Evolutionary conservation across 2,113 vertebrate species (phyloP).

Genomic region (Sceloporus undulatus): DNA sequence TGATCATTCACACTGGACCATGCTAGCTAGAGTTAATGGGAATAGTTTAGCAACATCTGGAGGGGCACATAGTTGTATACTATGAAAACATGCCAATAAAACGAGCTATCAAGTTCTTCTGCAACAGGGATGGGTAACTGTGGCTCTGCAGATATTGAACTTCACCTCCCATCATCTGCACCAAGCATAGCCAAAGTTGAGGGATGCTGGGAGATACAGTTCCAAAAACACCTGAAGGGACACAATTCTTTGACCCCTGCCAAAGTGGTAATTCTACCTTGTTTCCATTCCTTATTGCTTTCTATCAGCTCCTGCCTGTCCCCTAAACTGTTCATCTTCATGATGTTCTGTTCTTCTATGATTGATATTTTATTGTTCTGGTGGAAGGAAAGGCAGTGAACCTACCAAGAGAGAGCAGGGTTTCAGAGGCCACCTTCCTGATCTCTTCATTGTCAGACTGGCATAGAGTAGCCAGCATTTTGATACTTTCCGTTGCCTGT

Average conservation of each 20-base stretch:
- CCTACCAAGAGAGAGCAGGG: constrained; percentile 93
- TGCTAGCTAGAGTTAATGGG: too few relatives aligned
- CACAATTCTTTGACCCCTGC: neutral
- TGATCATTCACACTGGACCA: too few relatives aligned
- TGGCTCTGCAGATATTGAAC: neutral
- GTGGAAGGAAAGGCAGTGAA: constrained; percentile 24
- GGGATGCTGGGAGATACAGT: neutral
- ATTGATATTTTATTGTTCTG: neutral
- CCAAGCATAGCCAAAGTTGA: neutral
- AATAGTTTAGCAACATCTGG: too few relatives aligned
- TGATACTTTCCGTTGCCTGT: constrained; percentile 93
- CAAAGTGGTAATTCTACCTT: neutral
- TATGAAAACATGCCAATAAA: neutral
- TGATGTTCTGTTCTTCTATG: neutral
- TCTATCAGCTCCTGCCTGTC: neutral
- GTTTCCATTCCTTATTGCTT: neutral
- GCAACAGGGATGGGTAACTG: neutral
- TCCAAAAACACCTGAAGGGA: neutral
- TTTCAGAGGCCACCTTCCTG: constrained; percentile 91
- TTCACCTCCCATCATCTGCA: neutral
- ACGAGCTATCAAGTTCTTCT: neutral
- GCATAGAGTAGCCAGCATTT: constrained; percentile 87
- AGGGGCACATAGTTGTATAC: too few relatives aligned
- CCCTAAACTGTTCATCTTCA: too few relatives aligned
- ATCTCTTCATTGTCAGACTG: constrained; percentile 92